Evolutionary conservation across 2,888 invertebrate genomes (phyloP), one percentile per base, ranked within the genome.

Genomic region (Brachylomia viminalis): DNA sequence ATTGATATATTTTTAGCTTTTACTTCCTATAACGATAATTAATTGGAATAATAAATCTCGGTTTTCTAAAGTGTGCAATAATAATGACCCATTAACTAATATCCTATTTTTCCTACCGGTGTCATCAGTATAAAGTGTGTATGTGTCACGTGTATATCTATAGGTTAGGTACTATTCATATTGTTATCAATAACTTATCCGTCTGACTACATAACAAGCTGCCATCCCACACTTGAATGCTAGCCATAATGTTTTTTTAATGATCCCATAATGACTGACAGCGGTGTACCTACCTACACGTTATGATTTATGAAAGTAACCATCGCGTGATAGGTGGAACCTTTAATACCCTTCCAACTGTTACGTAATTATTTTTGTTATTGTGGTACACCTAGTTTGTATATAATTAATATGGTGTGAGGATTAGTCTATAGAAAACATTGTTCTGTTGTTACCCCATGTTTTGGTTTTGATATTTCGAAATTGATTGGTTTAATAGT

Each of bases 241-340:
- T 85, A 84, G 86, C 84, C 89, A 88, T 96, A 96, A 96, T 95
- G 95, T 94, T 95, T 95, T 94, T 95, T 95, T 96, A 96, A 96
- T 96, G 96, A 94, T 92, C 90, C 83, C 90, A 79, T 95, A 95
- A 95, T 94, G 94, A 95, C 93, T 93, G 95, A 94, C 95, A 93
- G 91, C 81, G 91, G 91, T 89, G 91, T 82, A 90, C 82, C 68
- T 75, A 79, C 79, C 75, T 64, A 58, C 87, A 84, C 86, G 86
- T 87, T 91, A 94, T 95, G 95, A 95, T 95, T 95, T 94, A 95
- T 95, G 93, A 79, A 93, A 88, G 84, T 76, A 70, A 86, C 86
- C 88, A 90, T 95, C 91, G 94, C 95, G 94, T 95, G 95, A 94
- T 95, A 93, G 92, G 91, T 91, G 86, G 86, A 68, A 66, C 79